A percentile compares a stretch with the other conserved stretches of the same genome.
Conservation (phyloP, 2,888 invertebrate genomes). For the Drosophila anomelani region DNA sequence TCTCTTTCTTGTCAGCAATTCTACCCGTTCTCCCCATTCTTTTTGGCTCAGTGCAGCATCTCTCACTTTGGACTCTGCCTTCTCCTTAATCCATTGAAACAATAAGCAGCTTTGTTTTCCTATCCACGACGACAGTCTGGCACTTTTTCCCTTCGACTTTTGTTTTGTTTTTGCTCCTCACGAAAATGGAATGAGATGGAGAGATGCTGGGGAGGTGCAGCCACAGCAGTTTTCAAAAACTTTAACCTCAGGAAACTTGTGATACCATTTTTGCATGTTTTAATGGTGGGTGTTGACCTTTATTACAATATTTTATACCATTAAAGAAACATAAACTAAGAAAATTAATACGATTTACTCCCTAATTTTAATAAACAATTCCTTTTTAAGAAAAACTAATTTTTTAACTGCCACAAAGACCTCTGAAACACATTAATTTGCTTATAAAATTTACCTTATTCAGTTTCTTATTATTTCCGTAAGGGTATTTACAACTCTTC, state of each 20-base stretch:
- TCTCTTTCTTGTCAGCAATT: not conserved
- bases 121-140: constrained; percentile 48
- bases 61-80: constrained; percentile 37
- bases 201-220: constrained; percentile 16
- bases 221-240: constrained; percentile 33
- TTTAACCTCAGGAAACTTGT: constrained; percentile 9
- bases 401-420: too few species aligned
- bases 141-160: constrained; percentile 47
- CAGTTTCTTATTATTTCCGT: not conserved
- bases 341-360: not conserved
- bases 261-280: not conserved
- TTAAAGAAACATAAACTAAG: not conserved
- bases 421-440: too few species aligned
- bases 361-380: not conserved
- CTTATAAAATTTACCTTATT: not conserved
- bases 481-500: constrained; percentile 7
- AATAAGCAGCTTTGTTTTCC: constrained; percentile 79
- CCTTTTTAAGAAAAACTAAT: not conserved
- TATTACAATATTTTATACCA: not conserved
- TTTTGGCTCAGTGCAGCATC: constrained; percentile 37
- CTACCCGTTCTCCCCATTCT: not conserved
- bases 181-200: constrained; percentile 22
- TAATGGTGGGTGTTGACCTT: not conserved
- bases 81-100: constrained; percentile 79
- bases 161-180: constrained; percentile 24